Evolutionary conservation across 1,140 invertebrate species (phyloP), one percentile per base, ranked within the genome.

Genomic region (Meloidogyne exigua): DNA sequence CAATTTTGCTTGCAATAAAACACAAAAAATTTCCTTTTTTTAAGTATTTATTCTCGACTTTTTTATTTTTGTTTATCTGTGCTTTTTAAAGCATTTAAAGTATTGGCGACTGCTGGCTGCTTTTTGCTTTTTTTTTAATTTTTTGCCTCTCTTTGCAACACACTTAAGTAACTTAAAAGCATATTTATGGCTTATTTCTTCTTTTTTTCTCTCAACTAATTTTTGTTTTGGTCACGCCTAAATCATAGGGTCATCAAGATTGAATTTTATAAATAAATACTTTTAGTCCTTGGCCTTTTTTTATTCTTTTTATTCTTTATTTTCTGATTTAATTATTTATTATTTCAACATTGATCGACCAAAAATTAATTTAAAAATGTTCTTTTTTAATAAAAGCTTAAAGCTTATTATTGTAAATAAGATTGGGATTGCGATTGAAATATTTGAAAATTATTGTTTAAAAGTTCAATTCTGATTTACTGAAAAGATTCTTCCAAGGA

Each of bases 201-300:
- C 49, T 57, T 57, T 18, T 57, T n/a, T n/a, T n/a, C n/a, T 57
- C 49, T 57, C n/a, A 9, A 57, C n/a, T n/a, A 57, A 1, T 57
- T 57, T 57, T 57, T 57, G 49, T n/a, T n/a, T 57, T 57, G 49
- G 49, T 57, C 49, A 57, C 49, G 49, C 49, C 49, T n/a, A 57
- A 57, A 57, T n/a, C 18, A 57, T 57, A n/a, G 49, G 18, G 49
- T 57, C 49, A 57, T 57, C 49, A n/a, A 57, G n/a, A 57, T 57
- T 7, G 5, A 57, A 57, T 57, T 49, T 3, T n/a, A 57, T 57
- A 44, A 44, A n/a, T 57, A 57, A 7, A 7, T 39, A 39, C 2
- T 32, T 3, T 39, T 39, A 9, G 49, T 57, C n/a, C 2, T n/a
- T 57, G 49, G 18, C 18, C 49, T 57, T n/a, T 57, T 7, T 1